Percentiles rank a stretch among this genome's conserved stretches.
These are phyloP conservation scores for Octomys mimax DNA, from an alignment of 2,797 vertebrate species.

Conservation along the genomic window DNA sequence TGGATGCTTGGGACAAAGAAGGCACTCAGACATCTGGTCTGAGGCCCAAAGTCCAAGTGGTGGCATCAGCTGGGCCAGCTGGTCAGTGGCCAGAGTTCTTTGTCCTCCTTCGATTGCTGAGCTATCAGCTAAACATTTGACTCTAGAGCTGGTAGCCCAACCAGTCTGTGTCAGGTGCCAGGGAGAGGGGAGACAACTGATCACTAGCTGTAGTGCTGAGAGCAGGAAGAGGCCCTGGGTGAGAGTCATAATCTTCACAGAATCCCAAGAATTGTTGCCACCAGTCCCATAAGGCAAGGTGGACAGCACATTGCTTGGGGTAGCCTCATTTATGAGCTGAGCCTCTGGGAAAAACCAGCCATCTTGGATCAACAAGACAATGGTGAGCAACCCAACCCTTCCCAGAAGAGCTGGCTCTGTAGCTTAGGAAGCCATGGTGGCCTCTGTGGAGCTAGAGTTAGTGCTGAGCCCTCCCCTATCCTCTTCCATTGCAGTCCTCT, in stretches of 20 bases:
- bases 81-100: background rate
- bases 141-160: background rate
- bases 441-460: background rate
- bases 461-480: background rate
- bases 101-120: background rate
- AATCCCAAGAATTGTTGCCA: background rate
- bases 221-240: background rate
- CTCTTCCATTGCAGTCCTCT: background rate
- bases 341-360: background rate
- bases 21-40: background rate
- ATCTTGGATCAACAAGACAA: constrained; percentile 17
- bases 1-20: background rate
- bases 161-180: background rate
- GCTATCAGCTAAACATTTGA: background rate
- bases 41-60: background rate
- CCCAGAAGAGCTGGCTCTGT: background rate
- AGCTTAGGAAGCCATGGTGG: background rate
- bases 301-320: background rate
- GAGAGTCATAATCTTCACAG: background rate
- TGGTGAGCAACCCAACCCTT: background rate
- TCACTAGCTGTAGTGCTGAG: background rate
- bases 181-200: background rate
- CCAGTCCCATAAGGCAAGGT: background rate
- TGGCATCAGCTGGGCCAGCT: background rate
- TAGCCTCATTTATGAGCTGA: background rate